Conservation (phyloP, 53 echinoderm and acorn worm genomes). For the Patiria pectinifera region DNA sequence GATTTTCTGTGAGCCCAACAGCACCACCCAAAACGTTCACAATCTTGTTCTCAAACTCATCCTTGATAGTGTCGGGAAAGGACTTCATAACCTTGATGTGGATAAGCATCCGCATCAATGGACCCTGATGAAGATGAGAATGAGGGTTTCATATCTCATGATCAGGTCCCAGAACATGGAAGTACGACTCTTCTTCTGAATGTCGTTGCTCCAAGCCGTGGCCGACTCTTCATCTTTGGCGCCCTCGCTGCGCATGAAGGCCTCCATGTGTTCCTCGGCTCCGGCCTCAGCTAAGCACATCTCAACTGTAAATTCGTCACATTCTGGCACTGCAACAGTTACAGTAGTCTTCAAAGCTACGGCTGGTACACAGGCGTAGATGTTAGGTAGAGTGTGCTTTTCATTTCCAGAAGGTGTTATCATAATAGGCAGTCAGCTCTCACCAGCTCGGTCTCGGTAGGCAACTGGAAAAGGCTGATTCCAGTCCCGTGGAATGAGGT, state of each 20-base stretch:
- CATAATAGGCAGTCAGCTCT: conserved; percentile 44
- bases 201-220: conserved; percentile 47
- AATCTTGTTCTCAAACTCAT: conserved; percentile 61
- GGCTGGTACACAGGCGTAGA: conserved; percentile 47
- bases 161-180: conserved; percentile 62
- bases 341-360: conserved; percentile 44
- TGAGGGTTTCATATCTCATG: conserved; percentile 32
- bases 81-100: conserved; percentile 58
- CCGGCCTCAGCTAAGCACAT: conserved; percentile 28
- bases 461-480: conserved; percentile 61
- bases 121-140: conserved; percentile 54
- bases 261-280: conserved; percentile 26
- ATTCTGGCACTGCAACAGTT: conserved; percentile 51
- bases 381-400: conserved; percentile 51
- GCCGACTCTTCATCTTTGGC: conserved; percentile 32
- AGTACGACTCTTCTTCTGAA: conserved; percentile 59
- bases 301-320: conserved; percentile 4
- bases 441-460: conserved; percentile 38
- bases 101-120: conserved; percentile 47
- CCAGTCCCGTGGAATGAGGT: conserved; percentile 62
- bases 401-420: conserved; percentile 33
- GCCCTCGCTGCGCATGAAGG: conserved; percentile 18
- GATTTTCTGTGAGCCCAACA: conserved; percentile 51
- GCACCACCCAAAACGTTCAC: conserved; percentile 48
- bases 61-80: conserved; percentile 57